Evolutionary conservation across 2,888 invertebrate genomes (phyloP), one percentile per base, ranked within the genome.

Genomic region (Pachycephus smyrnensis): DNA sequence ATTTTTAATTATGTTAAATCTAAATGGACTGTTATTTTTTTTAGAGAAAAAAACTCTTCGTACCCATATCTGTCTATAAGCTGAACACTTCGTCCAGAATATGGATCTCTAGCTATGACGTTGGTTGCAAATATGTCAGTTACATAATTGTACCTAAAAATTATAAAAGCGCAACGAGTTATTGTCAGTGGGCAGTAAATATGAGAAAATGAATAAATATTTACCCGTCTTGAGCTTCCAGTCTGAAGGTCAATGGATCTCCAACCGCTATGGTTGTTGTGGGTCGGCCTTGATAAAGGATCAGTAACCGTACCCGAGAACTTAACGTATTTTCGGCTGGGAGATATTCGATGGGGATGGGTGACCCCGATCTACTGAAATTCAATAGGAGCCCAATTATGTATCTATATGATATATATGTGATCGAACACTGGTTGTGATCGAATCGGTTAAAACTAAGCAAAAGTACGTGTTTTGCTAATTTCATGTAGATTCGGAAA

Each of bases 221-320:
- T 79, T 84, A 91, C 81, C 97, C 97, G 86, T 97, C 97, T 91
- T 97, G 96, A 0, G 97, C 95, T 92, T 98, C 98, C 75, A 98
- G 91, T 81, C 97, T 94, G 93, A 98, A 97, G 12, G 97, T 97
- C 12, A 98, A 90, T 0, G 97, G 97, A 92, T 98, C 98, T 1
- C 98, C 98, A 3, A 98, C 98, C 11, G 98, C 98, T 73, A 98
- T 98, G 1, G 97, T 98, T 0, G 97, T 98, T 0, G 98, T 98
- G 1, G 98, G 97, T 84, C 97, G 92, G 73, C 97, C 97, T 92
- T 98, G 97, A 90, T 98, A 98, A 74, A 98, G 91, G 85, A 98
- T 97, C 92, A 96, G 93, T 82, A 98, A 92, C 31, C 97, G 94
- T 1, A 98, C 97, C 89, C 97, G 96, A 0, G 97, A 97, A 90